Percentiles rank a stretch among this genome's conserved stretches.
Evolutionary conservation across 2,113 vertebrate genomes (phyloP).

Genomic region (Semicossyphus pulcher): DNA sequence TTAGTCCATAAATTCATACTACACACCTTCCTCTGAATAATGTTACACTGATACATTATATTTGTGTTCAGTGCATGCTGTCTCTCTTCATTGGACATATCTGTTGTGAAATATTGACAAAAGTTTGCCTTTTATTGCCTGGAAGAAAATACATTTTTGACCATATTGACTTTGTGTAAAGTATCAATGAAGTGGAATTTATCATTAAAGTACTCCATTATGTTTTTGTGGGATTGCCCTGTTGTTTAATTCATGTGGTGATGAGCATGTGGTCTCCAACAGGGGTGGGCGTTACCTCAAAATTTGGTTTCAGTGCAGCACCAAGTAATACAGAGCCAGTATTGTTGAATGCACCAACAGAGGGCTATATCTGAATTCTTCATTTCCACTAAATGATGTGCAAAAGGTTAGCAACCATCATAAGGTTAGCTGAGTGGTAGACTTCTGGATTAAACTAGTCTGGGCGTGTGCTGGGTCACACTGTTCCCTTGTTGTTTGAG

Average conservation of each 20-base stretch:
- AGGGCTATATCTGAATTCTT: not conserved
- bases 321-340: not conserved
- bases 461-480: not conserved
- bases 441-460: not conserved
- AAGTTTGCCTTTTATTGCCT: not conserved
- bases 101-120: not conserved
- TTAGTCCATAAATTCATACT: not conserved
- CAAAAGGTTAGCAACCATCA: not conserved
- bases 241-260: not conserved
- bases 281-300: not conserved
- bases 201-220: slow-evolving; percentile 9
- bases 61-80: slow-evolving; percentile 10
- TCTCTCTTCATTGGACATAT: not conserved
- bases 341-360: not conserved
- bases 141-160: not conserved
- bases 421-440: not conserved
- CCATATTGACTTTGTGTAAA: not conserved
- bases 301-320: not conserved
- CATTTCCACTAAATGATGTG: not conserved
- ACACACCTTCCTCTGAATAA: not conserved
- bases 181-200: not conserved
- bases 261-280: not conserved
- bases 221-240: not conserved
- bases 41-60: not conserved
- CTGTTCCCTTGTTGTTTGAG: not conserved